A percentile compares a stretch with the other conserved stretches of the same genome.
Evolutionary conservation across 1,140 invertebrate species (phyloP).

Genomic region (Achatina immaculata): DNA sequence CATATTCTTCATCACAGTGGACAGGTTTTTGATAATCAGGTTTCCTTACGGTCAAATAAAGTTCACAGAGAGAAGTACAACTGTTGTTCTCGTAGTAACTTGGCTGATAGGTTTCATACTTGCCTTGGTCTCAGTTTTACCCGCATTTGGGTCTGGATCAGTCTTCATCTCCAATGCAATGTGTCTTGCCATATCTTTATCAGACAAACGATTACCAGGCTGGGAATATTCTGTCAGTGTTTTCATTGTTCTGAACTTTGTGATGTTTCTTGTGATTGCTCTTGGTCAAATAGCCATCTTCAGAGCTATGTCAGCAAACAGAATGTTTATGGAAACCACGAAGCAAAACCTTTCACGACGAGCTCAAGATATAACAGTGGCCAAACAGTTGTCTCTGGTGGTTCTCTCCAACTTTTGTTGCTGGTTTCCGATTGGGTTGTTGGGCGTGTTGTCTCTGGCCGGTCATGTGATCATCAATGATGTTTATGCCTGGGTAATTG

Average conservation of each 20-base stretch:
- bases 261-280: constrained; percentile 32
- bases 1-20: constrained; percentile 46
- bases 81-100: neutral
- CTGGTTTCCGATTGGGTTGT: constrained; percentile 45
- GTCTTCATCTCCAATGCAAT: neutral
- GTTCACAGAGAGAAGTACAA: neutral
- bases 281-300: constrained; percentile 21
- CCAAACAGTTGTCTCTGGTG: too few species aligned
- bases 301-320: neutral
- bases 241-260: constrained; percentile 39
- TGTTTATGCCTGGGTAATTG: constrained; percentile 42
- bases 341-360: constrained; percentile 41
- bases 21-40: constrained; percentile 50
- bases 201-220: neutral
- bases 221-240: constrained; percentile 33
- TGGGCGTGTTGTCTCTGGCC: constrained; percentile 47
- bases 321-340: neutral
- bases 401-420: too few species aligned
- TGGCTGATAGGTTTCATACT: neutral
- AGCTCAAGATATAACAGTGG: constrained; percentile 48
- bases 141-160: neutral
- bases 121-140: neutral
- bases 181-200: constrained; percentile 30
- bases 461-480: constrained; percentile 35
- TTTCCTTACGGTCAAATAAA: constrained; percentile 47